Conservation (phyloP, 2,113 vertebrate species). For the Syngnathoides biaculeatus region DNA sequence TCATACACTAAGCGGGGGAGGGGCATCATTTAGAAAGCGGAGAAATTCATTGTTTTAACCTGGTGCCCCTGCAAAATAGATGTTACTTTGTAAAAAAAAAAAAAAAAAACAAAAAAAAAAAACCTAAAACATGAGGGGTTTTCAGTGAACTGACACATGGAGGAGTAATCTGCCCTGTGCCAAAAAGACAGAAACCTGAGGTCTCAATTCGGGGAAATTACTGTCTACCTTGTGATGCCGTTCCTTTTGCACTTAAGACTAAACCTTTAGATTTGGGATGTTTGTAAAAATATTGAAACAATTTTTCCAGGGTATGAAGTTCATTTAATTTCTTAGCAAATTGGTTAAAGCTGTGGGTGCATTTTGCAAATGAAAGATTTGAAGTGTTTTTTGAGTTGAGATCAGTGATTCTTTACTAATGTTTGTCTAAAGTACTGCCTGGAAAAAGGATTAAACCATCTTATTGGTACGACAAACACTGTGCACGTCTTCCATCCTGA, state of each 20-base stretch:
- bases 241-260: neutral
- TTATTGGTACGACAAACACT: neutral
- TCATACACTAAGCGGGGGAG: neutral
- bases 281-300: neutral
- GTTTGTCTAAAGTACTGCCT: too few species aligned
- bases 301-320: neutral
- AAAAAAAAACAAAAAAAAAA: too few species aligned
- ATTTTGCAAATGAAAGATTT: neutral
- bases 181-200: neutral
- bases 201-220: neutral
- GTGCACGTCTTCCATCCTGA: neutral
- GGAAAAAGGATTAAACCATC: too few species aligned
- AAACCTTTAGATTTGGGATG: neutral
- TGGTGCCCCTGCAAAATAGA: neutral
- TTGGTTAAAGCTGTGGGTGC: neutral
- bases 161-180: neutral
- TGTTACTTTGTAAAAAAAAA: neutral
- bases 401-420: neutral
- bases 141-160: conserved; percentile 1
- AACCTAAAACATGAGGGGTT: neutral
- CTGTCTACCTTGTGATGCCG: neutral
- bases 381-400: neutral
- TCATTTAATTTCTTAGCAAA: neutral
- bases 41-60: neutral
- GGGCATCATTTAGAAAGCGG: neutral